These are phyloP conservation scores for Drosophila nr. perissopoda DNA, from an alignment of 2,888 invertebrate species.

Conservation along the genomic window DNA sequence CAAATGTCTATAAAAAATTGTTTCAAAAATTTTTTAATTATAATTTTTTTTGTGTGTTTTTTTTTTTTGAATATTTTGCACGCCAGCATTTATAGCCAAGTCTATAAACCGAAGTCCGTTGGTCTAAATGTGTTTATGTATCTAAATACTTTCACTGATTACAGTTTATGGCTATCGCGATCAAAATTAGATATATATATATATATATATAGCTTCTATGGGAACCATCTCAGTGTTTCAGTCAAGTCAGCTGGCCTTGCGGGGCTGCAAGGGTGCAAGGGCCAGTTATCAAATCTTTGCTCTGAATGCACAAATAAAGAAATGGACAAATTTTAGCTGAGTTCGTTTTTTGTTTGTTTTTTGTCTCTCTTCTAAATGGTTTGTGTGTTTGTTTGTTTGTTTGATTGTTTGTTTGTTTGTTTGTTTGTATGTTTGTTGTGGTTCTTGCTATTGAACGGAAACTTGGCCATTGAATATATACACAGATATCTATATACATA, in stretches of 20 bases:
- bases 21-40: constrained; percentile 23
- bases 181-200: background rate
- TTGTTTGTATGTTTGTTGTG: constrained; percentile 1
- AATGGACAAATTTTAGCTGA: constrained; percentile 23
- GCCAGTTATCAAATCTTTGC: background rate
- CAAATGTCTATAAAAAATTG: constrained; percentile 46
- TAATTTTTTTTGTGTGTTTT: background rate
- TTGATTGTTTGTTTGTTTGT: constrained; percentile 28
- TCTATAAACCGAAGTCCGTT: background rate
- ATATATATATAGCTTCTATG: background rate
- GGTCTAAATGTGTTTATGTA: background rate
- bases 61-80: constrained; percentile 7
- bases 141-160: background rate
- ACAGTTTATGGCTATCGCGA: background rate
- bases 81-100: background rate
- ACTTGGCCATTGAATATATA: constrained; percentile 17
- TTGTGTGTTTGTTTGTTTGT: constrained; percentile 17
- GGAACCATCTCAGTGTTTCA: background rate
- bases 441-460: constrained; percentile 24
- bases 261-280: background rate
- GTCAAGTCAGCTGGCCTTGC: background rate
- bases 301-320: constrained; percentile 20
- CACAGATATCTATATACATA: background rate
- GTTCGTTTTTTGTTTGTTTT: background rate
- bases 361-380: constrained; percentile 23